phyloP scores from a whole-genome alignment of 2,888 invertebrate species.

The Sylvicola fuscatus region DNA sequence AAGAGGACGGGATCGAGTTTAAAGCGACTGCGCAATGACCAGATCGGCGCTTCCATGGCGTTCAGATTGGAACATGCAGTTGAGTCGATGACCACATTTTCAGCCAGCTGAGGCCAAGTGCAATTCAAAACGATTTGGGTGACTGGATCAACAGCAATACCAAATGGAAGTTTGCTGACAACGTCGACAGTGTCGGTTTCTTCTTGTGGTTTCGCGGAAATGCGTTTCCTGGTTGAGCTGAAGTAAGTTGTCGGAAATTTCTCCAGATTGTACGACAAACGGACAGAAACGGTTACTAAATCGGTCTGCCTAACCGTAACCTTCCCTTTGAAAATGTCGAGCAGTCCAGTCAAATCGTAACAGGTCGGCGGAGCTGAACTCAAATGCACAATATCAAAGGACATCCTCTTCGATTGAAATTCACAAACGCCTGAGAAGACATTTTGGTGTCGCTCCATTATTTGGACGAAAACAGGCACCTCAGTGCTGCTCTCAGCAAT shows the following conservation, averaged over 20 bases:
- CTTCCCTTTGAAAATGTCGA: slow-evolving; percentile 80
- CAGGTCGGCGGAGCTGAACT: slow-evolving; percentile 60
- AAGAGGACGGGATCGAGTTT: slow-evolving; percentile 51
- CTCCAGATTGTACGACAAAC: slow-evolving; percentile 37
- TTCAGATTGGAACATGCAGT: slow-evolving; percentile 76
- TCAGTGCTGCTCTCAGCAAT: slow-evolving; percentile 60
- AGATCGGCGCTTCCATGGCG: slow-evolving; percentile 55
- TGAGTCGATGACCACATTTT: slow-evolving; percentile 72
- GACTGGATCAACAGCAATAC: slow-evolving; percentile 63
- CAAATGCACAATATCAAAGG: slow-evolving; percentile 78
- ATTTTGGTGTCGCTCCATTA: slow-evolving; percentile 60
- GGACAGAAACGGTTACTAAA: slow-evolving; percentile 41
- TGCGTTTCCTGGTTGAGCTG: slow-evolving; percentile 9
- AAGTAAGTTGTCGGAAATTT: slow-evolving; percentile 22
- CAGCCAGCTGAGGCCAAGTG: slow-evolving; percentile 72
- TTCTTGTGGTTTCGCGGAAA: slow-evolving; percentile 1
- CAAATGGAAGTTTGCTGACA: slow-evolving; percentile 59
- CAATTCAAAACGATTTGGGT: slow-evolving; percentile 56
- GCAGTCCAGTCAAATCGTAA: slow-evolving; percentile 60
- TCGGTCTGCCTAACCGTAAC: slow-evolving; percentile 38
- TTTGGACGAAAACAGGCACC: slow-evolving; percentile 73
- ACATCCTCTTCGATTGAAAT: slow-evolving; percentile 52
- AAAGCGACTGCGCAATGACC: slow-evolving; percentile 49
- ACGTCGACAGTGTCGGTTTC: slow-evolving; percentile 36
- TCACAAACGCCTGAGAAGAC: slow-evolving; percentile 64